These are phyloP conservation scores for Tadarida brasiliensis DNA, from an alignment of 2,797 vertebrate species.

Conservation along the genomic window DNA sequence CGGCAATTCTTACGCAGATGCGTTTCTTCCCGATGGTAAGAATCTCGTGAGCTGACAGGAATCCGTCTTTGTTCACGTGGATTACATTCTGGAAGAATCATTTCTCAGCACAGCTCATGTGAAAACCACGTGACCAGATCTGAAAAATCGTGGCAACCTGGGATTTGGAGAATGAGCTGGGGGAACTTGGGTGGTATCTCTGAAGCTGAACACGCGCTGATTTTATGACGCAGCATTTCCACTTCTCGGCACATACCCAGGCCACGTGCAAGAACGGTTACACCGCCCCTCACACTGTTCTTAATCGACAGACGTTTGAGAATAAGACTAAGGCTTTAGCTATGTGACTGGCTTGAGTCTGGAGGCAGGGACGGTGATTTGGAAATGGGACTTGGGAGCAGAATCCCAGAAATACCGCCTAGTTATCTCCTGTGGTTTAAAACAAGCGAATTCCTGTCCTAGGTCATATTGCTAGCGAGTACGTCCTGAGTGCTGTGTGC, in stretches of 20 bases:
- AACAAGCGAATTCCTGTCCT: background rate
- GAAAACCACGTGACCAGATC: background rate
- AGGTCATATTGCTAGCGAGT: too few relatives aligned
- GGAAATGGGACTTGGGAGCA: background rate
- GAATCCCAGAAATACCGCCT: background rate
- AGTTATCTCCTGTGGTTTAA: background rate
- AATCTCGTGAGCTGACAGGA: slow-evolving; percentile 11
- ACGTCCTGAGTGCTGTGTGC: too few relatives aligned
- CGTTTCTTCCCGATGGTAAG: slow-evolving; percentile 53
- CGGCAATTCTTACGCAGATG: slow-evolving; percentile 21
- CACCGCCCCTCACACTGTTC: fast-evolving
- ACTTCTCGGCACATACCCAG: fast-evolving
- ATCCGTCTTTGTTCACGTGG: background rate
- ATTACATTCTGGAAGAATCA: background rate
- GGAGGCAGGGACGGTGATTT: background rate
- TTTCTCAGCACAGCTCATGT: background rate
- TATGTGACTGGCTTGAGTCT: background rate
- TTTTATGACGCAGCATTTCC: fast-evolving
- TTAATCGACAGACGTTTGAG: background rate
- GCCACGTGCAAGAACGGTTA: fast-evolving
- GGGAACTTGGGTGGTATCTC: background rate
- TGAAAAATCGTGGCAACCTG: background rate
- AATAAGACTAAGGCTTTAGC: background rate
- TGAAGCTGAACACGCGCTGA: fast-evolving
- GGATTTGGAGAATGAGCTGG: background rate